phyloP scores from a whole-genome alignment of 2,888 invertebrate species.

The Caradrina kadenii region DNA sequence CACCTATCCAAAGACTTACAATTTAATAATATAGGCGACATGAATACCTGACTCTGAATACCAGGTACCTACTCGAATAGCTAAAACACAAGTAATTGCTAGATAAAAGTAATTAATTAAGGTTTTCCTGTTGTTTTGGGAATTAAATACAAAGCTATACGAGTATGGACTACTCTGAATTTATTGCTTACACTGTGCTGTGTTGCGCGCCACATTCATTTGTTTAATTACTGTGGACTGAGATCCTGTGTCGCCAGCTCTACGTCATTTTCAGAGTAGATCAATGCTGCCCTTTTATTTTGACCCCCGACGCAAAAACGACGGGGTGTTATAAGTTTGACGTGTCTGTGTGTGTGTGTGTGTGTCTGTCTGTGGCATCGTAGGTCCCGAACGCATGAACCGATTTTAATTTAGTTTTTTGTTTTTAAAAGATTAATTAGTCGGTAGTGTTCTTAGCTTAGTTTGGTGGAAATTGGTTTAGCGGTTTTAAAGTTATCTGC shows the following conservation, averaged over 20 bases:
- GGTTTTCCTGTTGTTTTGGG: slow-evolving; percentile 4
- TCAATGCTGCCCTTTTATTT: too few relatives aligned
- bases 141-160: slow-evolving; percentile 28
- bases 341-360: too few relatives aligned
- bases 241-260: background rate
- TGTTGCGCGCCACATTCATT: slow-evolving; percentile 19
- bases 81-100: slow-evolving; percentile 5
- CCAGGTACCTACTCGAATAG: background rate
- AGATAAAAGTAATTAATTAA: slow-evolving; percentile 36
- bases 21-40: background rate
- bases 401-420: too few relatives aligned
- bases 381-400: too few relatives aligned
- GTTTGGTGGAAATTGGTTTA: too few relatives aligned
- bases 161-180: slow-evolving; percentile 33
- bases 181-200: slow-evolving; percentile 23
- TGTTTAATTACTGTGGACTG: slow-evolving; percentile 36
- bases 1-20: too few relatives aligned
- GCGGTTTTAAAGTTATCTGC: too few relatives aligned
- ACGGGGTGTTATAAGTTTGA: too few relatives aligned
- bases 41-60: background rate
- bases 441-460: too few relatives aligned
- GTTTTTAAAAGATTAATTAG: too few relatives aligned
- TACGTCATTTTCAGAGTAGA: background rate
- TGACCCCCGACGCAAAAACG: too few relatives aligned
- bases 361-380: too few relatives aligned